A percentile compares a stretch with the other conserved stretches of the same genome.
phyloP scores from a whole-genome alignment of 2,797 vertebrate genomes.

The Protosalanx chinensis region DNA sequence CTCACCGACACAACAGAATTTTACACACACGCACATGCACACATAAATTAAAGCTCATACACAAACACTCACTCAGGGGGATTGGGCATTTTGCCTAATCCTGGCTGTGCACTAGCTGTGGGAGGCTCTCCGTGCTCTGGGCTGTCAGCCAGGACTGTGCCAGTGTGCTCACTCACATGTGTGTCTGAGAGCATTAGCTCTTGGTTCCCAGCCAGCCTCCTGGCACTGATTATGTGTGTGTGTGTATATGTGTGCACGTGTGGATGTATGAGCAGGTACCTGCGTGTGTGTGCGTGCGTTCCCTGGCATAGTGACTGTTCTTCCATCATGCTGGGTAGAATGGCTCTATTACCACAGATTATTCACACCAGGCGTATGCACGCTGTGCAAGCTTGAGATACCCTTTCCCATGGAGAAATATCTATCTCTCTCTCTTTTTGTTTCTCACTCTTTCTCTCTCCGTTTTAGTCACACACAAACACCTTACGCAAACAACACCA shows the following conservation, averaged over 20 bases:
- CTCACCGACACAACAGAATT: neutral
- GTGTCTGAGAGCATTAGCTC: conserved; percentile 20
- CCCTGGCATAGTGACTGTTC: neutral
- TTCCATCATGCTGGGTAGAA: conserved; percentile 13
- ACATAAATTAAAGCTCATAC: neutral
- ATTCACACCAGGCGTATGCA: conserved; percentile 24
- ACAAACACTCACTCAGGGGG: neutral
- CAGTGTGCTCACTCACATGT: conserved; percentile 9
- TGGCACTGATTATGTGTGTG: neutral
- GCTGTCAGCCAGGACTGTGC: conserved; percentile 20
- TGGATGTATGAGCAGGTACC: conserved; percentile 13
- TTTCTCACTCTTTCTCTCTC: neutral
- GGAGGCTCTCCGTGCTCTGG: neutral
- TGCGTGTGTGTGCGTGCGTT: conserved; percentile 17
- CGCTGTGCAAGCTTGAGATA: conserved; percentile 22
- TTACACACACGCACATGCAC: neutral
- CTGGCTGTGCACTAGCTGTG: neutral
- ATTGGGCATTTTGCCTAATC: conserved; percentile 2
- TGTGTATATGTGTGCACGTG: conserved; percentile 12
- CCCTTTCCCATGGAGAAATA: neutral
- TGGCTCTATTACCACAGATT: conserved; percentile 28
- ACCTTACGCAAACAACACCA: neutral
- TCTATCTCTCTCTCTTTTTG: neutral
- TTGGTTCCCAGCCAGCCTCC: conserved; percentile 23
- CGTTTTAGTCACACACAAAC: neutral